Evolutionary conservation across 2,797 vertebrate species (phyloP), one percentile per base, ranked within the genome.

Genomic region (Bovichtus variegatus): DNA sequence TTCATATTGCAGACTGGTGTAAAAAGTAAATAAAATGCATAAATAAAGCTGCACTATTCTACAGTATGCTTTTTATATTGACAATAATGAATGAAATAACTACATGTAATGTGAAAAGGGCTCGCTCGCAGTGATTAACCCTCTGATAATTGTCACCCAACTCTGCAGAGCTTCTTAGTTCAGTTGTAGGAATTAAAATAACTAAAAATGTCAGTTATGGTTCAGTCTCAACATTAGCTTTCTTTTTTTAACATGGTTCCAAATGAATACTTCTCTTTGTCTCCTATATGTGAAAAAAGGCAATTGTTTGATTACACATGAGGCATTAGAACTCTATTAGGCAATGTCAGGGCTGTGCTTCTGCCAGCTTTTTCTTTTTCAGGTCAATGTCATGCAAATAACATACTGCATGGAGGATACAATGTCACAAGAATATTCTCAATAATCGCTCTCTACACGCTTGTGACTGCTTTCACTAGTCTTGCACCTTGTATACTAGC

Each of bases 51-150:
- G 13, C 19, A 25, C 27, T 13, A 11, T 29, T 53, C 19, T 36
- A 18, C n/a, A n/a, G n/a, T 12, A 19, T 6, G 58, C 58, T 65
- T 34, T 61, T 46, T 25, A 29, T 27, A 16, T 27, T 63, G n/a
- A 57, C 29, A 47, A 49, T 57, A 47, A 49, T 57, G 16, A 60
- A 63, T 71, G 38, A 57, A 55, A 68, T 29, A 40, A 65, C 9
- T 40, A 21, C 11, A 36, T 36, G 1, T 68, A 27, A 71, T 57
- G 50, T 75, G 21, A 61, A 62, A 60, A 31, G 0, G 23, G 4
- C 46, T 15, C 25, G 25, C 23, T 57, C 2, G 0, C 51, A 44
- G 47, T 38, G 54, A 68, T 49, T 29, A 49, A 61, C 23, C 43
- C n/a, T 34, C 18, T 34, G 25, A 75, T 51, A 65, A 11, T 50